These are phyloP conservation scores for Orchesella flavescens DNA, from an alignment of 2,888 invertebrate genomes.

Conservation along the genomic window DNA sequence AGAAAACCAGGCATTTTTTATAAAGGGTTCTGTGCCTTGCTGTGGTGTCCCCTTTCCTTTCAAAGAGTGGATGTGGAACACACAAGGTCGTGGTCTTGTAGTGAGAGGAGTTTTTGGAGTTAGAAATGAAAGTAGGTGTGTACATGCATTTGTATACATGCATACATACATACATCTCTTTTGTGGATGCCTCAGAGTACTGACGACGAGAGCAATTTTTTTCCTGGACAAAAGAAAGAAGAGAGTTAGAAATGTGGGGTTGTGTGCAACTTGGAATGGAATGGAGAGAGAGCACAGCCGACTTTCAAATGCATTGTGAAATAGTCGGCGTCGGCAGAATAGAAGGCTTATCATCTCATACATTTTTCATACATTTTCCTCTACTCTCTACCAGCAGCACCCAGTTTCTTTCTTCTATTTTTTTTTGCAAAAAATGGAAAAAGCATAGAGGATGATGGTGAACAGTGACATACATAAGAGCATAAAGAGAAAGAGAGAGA, in stretches of 20 bases:
- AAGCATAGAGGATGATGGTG: no score
- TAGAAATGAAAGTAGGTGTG: not conserved
- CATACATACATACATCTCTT: no score
- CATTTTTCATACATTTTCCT: constrained; percentile 52
- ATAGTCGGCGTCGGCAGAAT: not conserved
- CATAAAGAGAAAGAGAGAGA: no score
- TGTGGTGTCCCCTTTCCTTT: no score
- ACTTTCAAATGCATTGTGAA: not conserved
- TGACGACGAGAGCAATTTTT: no score
- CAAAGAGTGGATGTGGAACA: constrained; percentile 4
- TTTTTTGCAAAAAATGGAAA: no score
- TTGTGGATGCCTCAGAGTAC: no score
- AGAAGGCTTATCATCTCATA: constrained; percentile 48
- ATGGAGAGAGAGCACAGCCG: constrained; percentile 7
- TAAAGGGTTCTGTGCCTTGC: no score
- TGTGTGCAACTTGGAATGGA: constrained; percentile 23
- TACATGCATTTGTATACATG: not conserved
- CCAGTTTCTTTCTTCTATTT: no score
- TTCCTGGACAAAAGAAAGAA: not conserved
- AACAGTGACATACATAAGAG: no score
- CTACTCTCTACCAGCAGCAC: not conserved
- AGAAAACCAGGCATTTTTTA: no score
- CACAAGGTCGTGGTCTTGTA: constrained; percentile 53
- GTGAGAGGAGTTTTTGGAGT: not conserved
- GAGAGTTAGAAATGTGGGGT: not conserved